Conservation (phyloP, 2,797 vertebrate genomes). For the Rhinichthys osculus region DNA sequence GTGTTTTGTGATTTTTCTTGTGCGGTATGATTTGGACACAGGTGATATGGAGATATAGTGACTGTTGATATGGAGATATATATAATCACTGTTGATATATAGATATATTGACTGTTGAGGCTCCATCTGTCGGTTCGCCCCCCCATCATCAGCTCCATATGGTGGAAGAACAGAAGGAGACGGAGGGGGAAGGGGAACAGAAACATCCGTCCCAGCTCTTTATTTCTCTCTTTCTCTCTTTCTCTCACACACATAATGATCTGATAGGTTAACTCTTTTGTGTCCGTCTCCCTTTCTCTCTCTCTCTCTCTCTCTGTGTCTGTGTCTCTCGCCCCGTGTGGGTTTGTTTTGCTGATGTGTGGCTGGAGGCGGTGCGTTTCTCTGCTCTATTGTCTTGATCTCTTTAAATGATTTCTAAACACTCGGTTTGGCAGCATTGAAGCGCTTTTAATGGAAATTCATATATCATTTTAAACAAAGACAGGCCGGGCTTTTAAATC, state of each 20-base stretch:
- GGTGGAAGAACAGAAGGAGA: conserved; percentile 75
- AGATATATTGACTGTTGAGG: conserved; percentile 86
- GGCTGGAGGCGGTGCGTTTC: conserved; percentile 51
- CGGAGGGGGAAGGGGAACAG: conserved; percentile 34
- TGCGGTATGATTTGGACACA: background rate
- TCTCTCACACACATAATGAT: conserved; percentile 59
- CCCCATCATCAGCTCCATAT: conserved; percentile 96
- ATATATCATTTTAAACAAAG: conserved; percentile 65
- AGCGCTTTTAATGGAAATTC: conserved; percentile 61
- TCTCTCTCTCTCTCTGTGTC: too few relatives aligned
- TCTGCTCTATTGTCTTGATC: conserved; percentile 57
- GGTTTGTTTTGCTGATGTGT: conserved; percentile 51
- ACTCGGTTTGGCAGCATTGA: conserved; percentile 52
- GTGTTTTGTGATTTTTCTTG: background rate
- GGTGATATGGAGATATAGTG: too few relatives aligned
- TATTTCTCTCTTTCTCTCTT: conserved; percentile 4
- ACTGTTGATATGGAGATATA: too few relatives aligned
- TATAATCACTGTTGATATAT: too few relatives aligned
- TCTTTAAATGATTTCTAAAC: conserved; percentile 62
- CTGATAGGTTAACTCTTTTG: conserved; percentile 68
- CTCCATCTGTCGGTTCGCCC: conserved; percentile 96
- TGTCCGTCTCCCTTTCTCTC: conserved; percentile 31
- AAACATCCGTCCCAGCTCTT: conserved; percentile 24
- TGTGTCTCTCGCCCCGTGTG: background rate
- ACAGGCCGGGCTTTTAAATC: conserved; percentile 57